Percentiles rank a stretch among this genome's conserved stretches.
Evolutionary conservation across 2,888 invertebrate genomes (phyloP).

Genomic region (Cryptops parisi): DNA sequence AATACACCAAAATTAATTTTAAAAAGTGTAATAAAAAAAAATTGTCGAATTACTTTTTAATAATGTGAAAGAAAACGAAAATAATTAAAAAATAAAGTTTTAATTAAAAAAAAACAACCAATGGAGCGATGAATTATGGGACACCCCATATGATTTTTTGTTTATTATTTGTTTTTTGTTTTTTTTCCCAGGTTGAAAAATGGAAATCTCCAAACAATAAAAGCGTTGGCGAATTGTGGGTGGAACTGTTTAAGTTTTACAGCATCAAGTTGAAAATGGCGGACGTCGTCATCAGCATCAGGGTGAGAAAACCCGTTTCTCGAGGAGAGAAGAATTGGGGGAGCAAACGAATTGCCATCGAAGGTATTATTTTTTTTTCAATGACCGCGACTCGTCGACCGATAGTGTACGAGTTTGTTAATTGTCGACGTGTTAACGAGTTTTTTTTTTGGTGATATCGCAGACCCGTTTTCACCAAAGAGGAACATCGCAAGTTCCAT

Average conservation of each 20-base stretch:
- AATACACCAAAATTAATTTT: too few relatives aligned
- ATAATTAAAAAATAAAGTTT: too few relatives aligned
- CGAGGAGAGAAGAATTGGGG: slow-evolving; percentile 28
- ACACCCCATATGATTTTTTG: too few relatives aligned
- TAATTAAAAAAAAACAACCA: not conserved
- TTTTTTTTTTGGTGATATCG: slow-evolving; percentile 20
- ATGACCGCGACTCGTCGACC: not conserved
- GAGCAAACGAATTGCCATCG: slow-evolving; percentile 29
- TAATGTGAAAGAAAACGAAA: too few relatives aligned
- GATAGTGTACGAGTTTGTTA: too few relatives aligned
- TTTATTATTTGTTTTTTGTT: too few relatives aligned
- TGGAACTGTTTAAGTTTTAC: slow-evolving; percentile 30
- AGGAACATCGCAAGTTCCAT: slow-evolving; percentile 36
- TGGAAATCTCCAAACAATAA: slow-evolving; percentile 26
- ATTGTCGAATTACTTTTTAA: too few relatives aligned
- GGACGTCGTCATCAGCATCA: slow-evolving; percentile 24
- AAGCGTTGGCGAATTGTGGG: slow-evolving; percentile 30
- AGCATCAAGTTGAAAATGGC: slow-evolving; percentile 25
- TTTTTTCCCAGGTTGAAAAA: slow-evolving; percentile 7
- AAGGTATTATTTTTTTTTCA: slow-evolving; percentile 25
- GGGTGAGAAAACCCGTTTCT: slow-evolving; percentile 20
- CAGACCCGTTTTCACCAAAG: slow-evolving; percentile 37
- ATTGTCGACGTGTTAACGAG: not conserved
- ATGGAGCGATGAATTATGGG: not conserved
- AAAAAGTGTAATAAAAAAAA: too few relatives aligned